Conservation (phyloP, 2,113 vertebrate species). For the Dasyornis broadbenti region DNA sequence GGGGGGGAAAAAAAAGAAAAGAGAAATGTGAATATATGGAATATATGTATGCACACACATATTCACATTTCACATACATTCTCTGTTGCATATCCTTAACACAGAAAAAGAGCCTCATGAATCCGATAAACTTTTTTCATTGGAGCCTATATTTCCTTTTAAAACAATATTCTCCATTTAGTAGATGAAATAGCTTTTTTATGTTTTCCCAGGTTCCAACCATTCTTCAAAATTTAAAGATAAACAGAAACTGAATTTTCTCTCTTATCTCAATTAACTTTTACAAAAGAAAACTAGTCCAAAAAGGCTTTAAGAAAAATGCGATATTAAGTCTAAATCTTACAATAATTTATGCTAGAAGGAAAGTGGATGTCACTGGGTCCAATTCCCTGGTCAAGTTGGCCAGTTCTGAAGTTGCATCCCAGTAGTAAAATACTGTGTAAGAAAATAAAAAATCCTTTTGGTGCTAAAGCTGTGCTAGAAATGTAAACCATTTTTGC, state of each 20-base stretch:
- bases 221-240: not conserved
- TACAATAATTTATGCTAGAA: not conserved
- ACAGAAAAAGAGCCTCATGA: not conserved
- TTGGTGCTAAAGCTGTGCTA: not conserved
- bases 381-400: not conserved
- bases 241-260: not conserved
- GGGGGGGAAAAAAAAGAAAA: not conserved
- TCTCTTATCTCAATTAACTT: not conserved
- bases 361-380: not conserved
- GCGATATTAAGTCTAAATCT: not conserved
- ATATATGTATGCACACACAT: not conserved
- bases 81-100: not conserved
- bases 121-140: not conserved
- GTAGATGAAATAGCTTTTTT: not conserved
- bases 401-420: not conserved
- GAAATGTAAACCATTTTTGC: not conserved
- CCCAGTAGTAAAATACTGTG: not conserved
- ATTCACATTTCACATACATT: not conserved
- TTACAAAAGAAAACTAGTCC: not conserved
- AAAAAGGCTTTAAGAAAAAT: not conserved
- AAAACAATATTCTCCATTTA: not conserved
- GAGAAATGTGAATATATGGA: not conserved
- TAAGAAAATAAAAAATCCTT: not conserved
- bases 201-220: not conserved
- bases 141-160: not conserved